Percentiles rank a stretch among this genome's conserved stretches.
phyloP scores from a whole-genome alignment of 2,113 vertebrate genomes.

The Shinisaurus crocodilurus region DNA sequence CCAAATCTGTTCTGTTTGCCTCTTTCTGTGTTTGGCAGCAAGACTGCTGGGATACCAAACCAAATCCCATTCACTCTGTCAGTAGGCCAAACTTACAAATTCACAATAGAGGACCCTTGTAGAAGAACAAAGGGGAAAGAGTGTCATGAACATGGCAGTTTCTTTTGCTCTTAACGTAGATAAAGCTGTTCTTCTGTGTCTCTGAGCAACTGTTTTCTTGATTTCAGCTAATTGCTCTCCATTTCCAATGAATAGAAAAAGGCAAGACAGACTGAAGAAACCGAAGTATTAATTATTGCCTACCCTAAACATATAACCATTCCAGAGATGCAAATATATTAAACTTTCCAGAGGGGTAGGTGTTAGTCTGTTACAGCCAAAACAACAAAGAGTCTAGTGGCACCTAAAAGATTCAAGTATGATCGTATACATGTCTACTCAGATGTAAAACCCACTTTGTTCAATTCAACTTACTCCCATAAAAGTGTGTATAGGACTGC shows the following conservation, averaged over 20 bases:
- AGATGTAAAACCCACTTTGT: neutral
- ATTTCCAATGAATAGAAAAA: conserved; percentile 27
- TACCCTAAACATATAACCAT: neutral
- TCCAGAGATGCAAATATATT: neutral
- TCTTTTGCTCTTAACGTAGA: neutral
- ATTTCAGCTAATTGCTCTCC: conserved; percentile 13
- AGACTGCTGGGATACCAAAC: neutral
- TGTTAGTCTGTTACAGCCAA: neutral
- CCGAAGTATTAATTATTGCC: neutral
- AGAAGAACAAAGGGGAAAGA: neutral
- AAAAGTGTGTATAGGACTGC: neutral
- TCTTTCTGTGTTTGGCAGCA: neutral
- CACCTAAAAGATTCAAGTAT: neutral
- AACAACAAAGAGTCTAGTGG: neutral
- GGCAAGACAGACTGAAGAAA: conserved; percentile 18
- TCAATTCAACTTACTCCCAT: neutral
- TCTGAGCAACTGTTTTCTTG: conserved; percentile 17
- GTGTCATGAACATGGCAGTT: conserved; percentile 10
- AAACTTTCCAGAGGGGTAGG: neutral
- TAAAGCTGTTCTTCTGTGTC: neutral
- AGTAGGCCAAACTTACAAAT: neutral
- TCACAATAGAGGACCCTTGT: neutral
- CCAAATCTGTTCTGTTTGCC: conserved; percentile 17
- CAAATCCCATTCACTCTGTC: conserved; percentile 6
- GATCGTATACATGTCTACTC: neutral